phyloP scores from a whole-genome alignment of 1,140 invertebrate genomes.

The Dermatophagoides farinae region DNA sequence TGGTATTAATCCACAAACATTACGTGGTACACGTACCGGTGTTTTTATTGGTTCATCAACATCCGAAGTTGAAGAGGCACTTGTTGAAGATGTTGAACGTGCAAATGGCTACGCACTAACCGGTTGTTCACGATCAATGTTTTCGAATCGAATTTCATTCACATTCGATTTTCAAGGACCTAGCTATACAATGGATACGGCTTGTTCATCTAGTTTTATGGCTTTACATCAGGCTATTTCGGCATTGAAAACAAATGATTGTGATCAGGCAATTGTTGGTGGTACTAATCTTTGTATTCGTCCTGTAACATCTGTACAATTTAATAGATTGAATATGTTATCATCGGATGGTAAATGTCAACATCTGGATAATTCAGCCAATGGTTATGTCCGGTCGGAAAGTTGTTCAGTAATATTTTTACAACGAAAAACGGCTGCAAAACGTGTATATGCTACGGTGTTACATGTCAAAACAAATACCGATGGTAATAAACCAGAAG shows the following conservation, averaged over 20 bases:
- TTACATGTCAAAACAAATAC: conserved; percentile 37
- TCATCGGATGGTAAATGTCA: conserved; percentile 70
- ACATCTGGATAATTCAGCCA: conserved; percentile 67
- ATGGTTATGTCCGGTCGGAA: conserved; percentile 63
- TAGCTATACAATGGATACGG: conserved; percentile 79
- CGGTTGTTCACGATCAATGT: conserved; percentile 81
- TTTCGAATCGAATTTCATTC: conserved; percentile 83
- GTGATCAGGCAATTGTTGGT: conserved; percentile 77
- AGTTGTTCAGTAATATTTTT: conserved; percentile 32
- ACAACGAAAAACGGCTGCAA: conserved; percentile 29
- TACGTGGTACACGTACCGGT: conserved; percentile 47
- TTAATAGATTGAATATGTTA: conserved; percentile 74
- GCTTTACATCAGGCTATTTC: conserved; percentile 64
- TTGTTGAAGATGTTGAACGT: conserved; percentile 28
- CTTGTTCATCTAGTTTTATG: conserved; percentile 76
- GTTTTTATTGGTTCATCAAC: conserved; percentile 72
- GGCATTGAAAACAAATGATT: conserved; percentile 59
- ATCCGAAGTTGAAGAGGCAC: conserved; percentile 64
- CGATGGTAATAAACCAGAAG: conserved; percentile 36
- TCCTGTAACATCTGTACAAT: conserved; percentile 71
- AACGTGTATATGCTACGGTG: conserved; percentile 68
- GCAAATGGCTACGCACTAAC: conserved; percentile 76
- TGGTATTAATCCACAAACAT: conserved; percentile 33
- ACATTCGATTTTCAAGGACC: conserved; percentile 78
- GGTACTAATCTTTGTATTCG: conserved; percentile 65